Base-by-base conservation (phyloP, 2,888 invertebrate genomes). In the Napeogenes inachia region DNA sequence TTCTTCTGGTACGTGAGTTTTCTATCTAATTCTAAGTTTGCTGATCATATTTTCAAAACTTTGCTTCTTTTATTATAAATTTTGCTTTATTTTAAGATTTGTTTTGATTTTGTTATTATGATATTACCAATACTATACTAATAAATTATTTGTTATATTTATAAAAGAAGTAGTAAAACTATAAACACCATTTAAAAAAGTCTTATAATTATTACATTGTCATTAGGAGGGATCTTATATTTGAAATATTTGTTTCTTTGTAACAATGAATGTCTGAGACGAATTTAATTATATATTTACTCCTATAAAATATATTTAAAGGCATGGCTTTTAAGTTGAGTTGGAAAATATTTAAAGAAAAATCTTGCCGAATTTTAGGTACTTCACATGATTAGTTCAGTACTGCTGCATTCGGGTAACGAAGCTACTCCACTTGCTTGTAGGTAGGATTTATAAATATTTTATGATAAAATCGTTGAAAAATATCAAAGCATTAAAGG, bases 361-460 rank as follows among this genome's bases (percentile, higher is more conserved):
- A 30, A 60, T 47, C 45, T 50, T 54, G 35, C 35, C 35, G 35
- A 4, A 35, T 58, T 62, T 62, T 47, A 59, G 54, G 38, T 42
- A 33, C 33, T 55, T 42, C 58, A 50, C 50, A 59, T 62, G 62
- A 62, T 35, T 46, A 13, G 60, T 67, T 62, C 65, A 63, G 68
- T 68, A 66, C 68, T 68, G 65, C 67, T 67, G 68, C 63, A 69
- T 64, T 65, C 63, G 71, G 66, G 68, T 72, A 72, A 71, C 71
- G 71, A 71, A 71, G 70, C 70, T 64, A 54, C 64, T 63, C 65
- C 69, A 70, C 72, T 72, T 68, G 57, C 66, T 68, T 68, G 69
- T 68, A 69, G 69, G 64, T 63, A 60, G 66, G 62, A 64, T 61
- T 64, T 64, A 38, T 60, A 21, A 21, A 21, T 61, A 62, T 65